Base-by-base conservation (phyloP, 2,113 vertebrate species). In the Bubo blakistoni region DNA sequence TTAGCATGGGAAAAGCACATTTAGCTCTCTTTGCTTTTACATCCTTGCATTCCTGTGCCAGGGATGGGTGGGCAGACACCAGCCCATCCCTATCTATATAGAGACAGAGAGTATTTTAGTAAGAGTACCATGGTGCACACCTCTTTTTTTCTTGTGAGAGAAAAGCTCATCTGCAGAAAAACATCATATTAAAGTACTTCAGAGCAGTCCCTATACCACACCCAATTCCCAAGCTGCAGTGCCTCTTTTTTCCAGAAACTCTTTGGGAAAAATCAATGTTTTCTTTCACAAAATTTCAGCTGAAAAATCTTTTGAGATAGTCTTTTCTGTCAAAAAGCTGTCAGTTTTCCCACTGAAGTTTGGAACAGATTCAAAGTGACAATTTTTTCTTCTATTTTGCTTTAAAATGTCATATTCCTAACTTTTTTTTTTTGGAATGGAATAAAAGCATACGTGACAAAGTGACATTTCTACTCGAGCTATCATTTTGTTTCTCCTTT, bases 261-360 rank as follows among this genome's bases (percentile, higher is more conserved):
- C 32, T 78, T 57, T 10, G 57, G 78, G 51, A 32, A 27, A 85
- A 85, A 49, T 24, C 40, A 83, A 81, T 10, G 1, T 38, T 95
- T 94, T 87, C 61, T 73, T 76, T 79, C 30, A 62, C 19, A 94
- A 58, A 95, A 92, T 91, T 95, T 89, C 62, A 91, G n/a, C 71
- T 89, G 81, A 92, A 94, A 95, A 89, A 58, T 49, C 61, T 81
- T 92, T 80, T 65, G 34, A 87, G 65, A 94, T 76, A 81, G 46
- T 86, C 29, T 84, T 95, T 90, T 74, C 77, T 89, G 90, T 92
- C 83, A 96, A 87, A 96, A 97, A 94, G 25, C 57, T 90, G 77
- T 77, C 94, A 94, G 83, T 70, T 94, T 97, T 94, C 52, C 91
- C 81, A 67, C 58, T 76, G 26, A 96, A 92, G 66, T 96, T 80